Evolutionary conservation across 2,113 vertebrate species (phyloP), one percentile per base, ranked within the genome.

Genomic region (Podocnemis expansa): DNA sequence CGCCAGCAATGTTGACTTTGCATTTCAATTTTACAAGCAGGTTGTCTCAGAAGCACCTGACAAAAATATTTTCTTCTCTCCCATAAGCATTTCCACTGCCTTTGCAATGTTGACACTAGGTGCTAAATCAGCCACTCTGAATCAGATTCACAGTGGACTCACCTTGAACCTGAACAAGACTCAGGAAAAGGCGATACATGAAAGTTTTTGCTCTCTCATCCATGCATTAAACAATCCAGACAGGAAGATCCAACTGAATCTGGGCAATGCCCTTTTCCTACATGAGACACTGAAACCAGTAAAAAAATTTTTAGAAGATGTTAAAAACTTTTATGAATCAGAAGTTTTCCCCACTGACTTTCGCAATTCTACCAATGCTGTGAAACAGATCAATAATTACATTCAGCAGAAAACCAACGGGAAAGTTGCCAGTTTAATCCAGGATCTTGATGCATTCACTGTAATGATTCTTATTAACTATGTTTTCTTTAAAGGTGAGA

Each of bases 41-140:
- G 93, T 99, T 1, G 80, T 90, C 38, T 93, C 97, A 0, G 91
- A 97, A 56, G 56, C 8, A 60, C 94, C 16, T 0, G 4, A 54
- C 25, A 55, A 94, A 92, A 99, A 99, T 94, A 86, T 99, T 96
- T 98, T 99, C 97, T 99, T 98, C 94, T 99, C 99, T 0, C 99
- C 99, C 0, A 27, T 99, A 94, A 98, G 98, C 73, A 98, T 99
- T 95, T 96, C 98, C 87, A 70, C 92, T 2, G 97, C 98, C 80
- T 96, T 99, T 90, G 98, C 98, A 93, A 96, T 99, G 98, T 81
- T 99, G 52, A 97, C 98, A 5, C 84, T 98, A 0, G 99, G 98
- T 6, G 97, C 99, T 8, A 93, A 92, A 10, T 97, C 97, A 7
- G 75, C 82, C 0, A 99, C 98, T 0, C 98, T 98, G 78, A 94